Percentiles rank a stretch among this genome's conserved stretches.
Evolutionary conservation across 2,888 invertebrate genomes (phyloP).

Genomic region (Morpho achilles): DNA sequence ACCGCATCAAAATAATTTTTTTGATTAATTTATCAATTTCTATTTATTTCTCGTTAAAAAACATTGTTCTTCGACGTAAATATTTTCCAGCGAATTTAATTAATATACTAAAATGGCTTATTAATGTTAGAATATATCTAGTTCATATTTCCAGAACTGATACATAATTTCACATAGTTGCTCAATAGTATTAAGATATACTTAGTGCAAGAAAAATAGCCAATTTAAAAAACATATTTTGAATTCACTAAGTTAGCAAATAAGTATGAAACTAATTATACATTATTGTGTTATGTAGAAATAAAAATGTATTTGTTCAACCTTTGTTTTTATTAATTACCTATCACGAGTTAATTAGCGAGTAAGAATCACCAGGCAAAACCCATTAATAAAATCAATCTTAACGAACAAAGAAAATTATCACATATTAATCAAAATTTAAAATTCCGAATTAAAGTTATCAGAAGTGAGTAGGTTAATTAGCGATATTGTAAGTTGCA

Average conservation of each 20-base stretch:
- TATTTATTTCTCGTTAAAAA: background rate
- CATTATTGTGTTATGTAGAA: slow-evolving; percentile 8
- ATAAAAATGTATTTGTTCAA: slow-evolving; percentile 4
- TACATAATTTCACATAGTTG: slow-evolving; percentile 30
- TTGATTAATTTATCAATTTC: no score
- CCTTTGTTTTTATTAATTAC: background rate
- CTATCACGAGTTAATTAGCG: no score
- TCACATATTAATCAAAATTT: no score
- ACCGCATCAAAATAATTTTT: no score
- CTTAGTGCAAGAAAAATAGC: slow-evolving; percentile 13
- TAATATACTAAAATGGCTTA: background rate
- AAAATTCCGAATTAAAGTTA: no score
- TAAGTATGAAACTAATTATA: slow-evolving; percentile 14
- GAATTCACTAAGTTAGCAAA: slow-evolving; percentile 15
- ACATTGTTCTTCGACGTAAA: background rate
- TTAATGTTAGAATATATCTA: slow-evolving; percentile 6
- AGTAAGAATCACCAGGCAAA: no score
- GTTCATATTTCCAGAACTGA: slow-evolving; percentile 28
- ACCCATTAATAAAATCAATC: no score
- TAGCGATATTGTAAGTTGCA: no score
- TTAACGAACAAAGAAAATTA: no score
- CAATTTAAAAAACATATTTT: slow-evolving; percentile 16
- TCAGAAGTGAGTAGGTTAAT: no score
- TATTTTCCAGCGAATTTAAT: background rate
- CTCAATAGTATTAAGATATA: slow-evolving; percentile 29